Conservation (phyloP, 2,113 vertebrate genomes). For the Monopterus albus region DNA sequence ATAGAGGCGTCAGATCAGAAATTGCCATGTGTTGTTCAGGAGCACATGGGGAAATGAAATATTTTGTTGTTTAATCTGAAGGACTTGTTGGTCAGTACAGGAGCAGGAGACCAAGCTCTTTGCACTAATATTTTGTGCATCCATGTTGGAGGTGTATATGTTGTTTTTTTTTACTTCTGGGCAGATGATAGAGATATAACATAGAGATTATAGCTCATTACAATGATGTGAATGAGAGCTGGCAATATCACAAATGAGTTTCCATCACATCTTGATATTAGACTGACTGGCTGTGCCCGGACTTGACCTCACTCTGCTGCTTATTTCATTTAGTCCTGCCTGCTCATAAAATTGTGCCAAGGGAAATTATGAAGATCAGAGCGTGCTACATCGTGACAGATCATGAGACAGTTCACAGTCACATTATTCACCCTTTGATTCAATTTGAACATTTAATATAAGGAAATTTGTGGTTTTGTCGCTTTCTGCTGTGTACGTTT, state of each 20-base stretch:
- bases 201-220: conserved; percentile 18
- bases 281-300: not conserved
- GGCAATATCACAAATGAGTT: conserved; percentile 12
- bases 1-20: not conserved
- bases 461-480: conserved; percentile 12
- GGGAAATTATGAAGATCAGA: conserved; percentile 67
- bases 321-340: conserved; percentile 43
- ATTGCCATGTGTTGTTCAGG: not conserved
- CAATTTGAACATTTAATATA: conserved; percentile 37
- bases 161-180: not conserved
- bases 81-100: not conserved
- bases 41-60: not conserved
- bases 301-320: conserved; percentile 28
- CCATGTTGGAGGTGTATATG: not conserved
- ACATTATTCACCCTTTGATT: conserved; percentile 55
- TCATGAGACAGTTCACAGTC: conserved; percentile 28
- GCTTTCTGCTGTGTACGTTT: not conserved
- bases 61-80: not conserved
- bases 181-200: not conserved
- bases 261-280: conserved; percentile 16
- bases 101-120: not conserved
- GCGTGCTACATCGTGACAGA: conserved; percentile 51
- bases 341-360: conserved; percentile 62
- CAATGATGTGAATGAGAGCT: conserved; percentile 6
- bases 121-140: not conserved